Percentiles rank a stretch among this genome's conserved stretches.
Evolutionary conservation across 1,140 invertebrate species (phyloP).

Genomic region (Macrobrachium rosenbergii): DNA sequence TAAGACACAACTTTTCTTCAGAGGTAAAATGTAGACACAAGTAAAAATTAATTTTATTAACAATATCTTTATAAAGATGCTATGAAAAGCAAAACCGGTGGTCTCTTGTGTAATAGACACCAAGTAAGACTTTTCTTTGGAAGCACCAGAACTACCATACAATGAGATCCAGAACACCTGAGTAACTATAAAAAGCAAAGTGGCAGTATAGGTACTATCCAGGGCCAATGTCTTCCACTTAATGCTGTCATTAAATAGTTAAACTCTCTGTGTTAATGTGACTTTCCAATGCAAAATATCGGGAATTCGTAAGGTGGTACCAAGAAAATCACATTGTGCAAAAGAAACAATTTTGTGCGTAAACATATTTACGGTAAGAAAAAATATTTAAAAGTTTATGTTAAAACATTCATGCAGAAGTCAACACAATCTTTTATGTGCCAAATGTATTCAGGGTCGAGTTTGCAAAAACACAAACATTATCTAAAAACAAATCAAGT

Average conservation of each 20-base stretch:
- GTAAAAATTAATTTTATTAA: constrained; percentile 35
- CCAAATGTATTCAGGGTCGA: too few relatives aligned
- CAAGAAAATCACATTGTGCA: too few relatives aligned
- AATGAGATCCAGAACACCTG: constrained; percentile 46
- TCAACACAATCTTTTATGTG: too few relatives aligned
- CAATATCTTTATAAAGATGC: constrained; percentile 38
- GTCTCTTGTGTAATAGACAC: constrained; percentile 27
- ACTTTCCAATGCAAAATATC: not conserved
- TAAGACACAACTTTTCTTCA: too few relatives aligned
- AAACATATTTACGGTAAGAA: too few relatives aligned
- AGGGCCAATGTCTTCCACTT: not conserved
- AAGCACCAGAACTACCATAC: constrained; percentile 46
- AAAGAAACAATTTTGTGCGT: too few relatives aligned
- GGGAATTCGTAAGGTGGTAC: too few relatives aligned
- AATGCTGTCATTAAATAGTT: not conserved
- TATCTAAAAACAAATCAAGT: too few relatives aligned
- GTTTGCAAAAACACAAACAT: too few relatives aligned
- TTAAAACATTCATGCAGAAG: too few relatives aligned
- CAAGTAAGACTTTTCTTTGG: constrained; percentile 34
- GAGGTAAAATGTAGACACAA: too few relatives aligned
- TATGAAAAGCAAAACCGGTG: constrained; percentile 33
- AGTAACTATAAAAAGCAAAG: constrained; percentile 13
- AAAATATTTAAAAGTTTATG: too few relatives aligned
- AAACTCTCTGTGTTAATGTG: not conserved
- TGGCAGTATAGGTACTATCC: constrained; percentile 1